Evolutionary conservation across 2,888 invertebrate species (phyloP), one percentile per base, ranked within the genome.

Genomic region (Sycophila texana): DNA sequence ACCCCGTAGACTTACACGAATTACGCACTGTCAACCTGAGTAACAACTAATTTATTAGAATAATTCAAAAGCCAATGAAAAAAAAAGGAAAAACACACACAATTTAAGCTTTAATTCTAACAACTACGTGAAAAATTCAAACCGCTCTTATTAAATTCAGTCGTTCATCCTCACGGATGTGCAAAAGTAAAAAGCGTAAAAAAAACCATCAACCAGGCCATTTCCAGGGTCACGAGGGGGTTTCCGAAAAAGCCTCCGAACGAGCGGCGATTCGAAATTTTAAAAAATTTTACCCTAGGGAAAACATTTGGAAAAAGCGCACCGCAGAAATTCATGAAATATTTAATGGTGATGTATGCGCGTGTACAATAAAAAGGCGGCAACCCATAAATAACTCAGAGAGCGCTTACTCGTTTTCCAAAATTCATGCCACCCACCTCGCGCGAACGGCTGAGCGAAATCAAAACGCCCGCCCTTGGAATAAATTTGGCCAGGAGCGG

Each of bases 251-350:
- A 4, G 39, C 39, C 7, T 39, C 30, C 30, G 2, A 30, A 30
- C 30, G 30, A 2, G 30, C 51, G 51, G 16, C 12, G 16, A 53
- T 16, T 53, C n/a, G 30, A 7, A 30, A 39, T 18, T 63, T 63
- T 7, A 30, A 63, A 63, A 18, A 63, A 63, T 63, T 18, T 30
- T n/a, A 63, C 63, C 63, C 63, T n/a, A 20, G 39, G 39, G 63
- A 7, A 30, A n/a, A 26, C 26, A 2, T 26, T 61, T 30, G 14
- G 16, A n/a, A 61, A 61, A 61, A 61, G 30, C 30, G 7, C 65
- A 18, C 12, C 53, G 53, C 26, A 14, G 4, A 51, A 66, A 67
- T 67, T 67, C 22, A 55, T 55, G 68, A 30, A 68, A 68, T 68
- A 20, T 30, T n/a, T 55, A 67, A 67, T 55, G 49, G 58, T 58